Evolutionary conservation across 1,140 invertebrate genomes (phyloP).

Genomic region (Antheraea mylitta): DNA sequence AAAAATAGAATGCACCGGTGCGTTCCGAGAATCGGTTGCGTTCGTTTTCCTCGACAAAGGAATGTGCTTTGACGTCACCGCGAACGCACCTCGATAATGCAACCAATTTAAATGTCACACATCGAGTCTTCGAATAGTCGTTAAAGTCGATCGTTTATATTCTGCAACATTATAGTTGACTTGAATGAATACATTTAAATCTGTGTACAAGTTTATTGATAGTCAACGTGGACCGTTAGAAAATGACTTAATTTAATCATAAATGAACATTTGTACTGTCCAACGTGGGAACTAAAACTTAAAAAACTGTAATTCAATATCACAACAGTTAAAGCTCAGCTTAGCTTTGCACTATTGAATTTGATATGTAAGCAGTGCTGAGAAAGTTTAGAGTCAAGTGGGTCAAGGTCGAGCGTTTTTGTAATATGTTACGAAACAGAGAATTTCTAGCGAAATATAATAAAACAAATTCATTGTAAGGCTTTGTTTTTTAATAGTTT

Average conservation of each 20-base stretch:
- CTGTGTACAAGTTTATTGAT: slow-evolving; percentile 8
- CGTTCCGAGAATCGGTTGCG: slow-evolving; percentile 61
- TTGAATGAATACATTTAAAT: slow-evolving; percentile 9
- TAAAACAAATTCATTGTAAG: too few relatives aligned
- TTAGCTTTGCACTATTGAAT: too few relatives aligned
- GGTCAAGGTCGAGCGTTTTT: too few relatives aligned
- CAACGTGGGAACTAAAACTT: background rate
- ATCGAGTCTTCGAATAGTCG: background rate
- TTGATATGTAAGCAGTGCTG: too few relatives aligned
- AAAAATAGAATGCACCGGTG: slow-evolving; percentile 66
- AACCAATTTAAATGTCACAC: slow-evolving; percentile 32
- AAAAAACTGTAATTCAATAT: too few relatives aligned
- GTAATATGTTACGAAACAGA: too few relatives aligned
- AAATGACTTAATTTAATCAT: background rate
- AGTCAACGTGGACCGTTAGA: slow-evolving; percentile 10
- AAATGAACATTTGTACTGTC: background rate
- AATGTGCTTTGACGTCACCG: slow-evolving; percentile 56
- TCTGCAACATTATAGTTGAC: background rate
- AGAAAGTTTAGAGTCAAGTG: too few relatives aligned
- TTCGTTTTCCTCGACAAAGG: slow-evolving; percentile 67
- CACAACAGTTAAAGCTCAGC: too few relatives aligned
- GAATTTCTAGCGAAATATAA: too few relatives aligned
- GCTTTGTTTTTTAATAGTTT: too few relatives aligned
- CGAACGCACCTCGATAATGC: slow-evolving; percentile 42
- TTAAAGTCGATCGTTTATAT: background rate